Evolutionary conservation across 2,797 vertebrate species (phyloP), one percentile per base, ranked within the genome.

Genomic region (Argyrosomus regius): DNA sequence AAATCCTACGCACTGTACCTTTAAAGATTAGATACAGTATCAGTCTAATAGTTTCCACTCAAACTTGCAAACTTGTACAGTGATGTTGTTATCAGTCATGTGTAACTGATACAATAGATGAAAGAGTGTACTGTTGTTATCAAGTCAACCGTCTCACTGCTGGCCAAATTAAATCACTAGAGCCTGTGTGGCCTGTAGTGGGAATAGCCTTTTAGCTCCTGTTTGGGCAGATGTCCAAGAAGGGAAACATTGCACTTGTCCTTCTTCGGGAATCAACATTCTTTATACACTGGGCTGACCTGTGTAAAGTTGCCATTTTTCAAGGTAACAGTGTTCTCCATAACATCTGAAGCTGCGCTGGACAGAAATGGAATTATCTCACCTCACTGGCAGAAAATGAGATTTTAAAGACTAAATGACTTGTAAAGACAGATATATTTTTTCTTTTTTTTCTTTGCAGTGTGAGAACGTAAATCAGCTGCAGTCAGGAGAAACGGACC

Each of bases 401-500:
- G 9, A 6, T 65, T 59, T 61, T 35, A 71, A 72, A 72, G 69
- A 59, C 48, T 20, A 61, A 75, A 81, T 60, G 43, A 75, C 35
- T 59, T 69, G 59, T 78, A 41, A 75, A 82, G 26, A 75, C 56
- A 43, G 57, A 75, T 52, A 70, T 59, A 35, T 35, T 35, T 81
- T 75, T 63, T 75, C 75, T 59, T 78, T 80, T 74, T 75, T 63
- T 75, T 77, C 62, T 78, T 80, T 74, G 54, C 48, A 60, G 39
- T 17, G 58, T 62, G 48, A 79, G 77, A 62, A 46, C 62, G 71
- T 83, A 89, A 78, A 91, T 91, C 76, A 79, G 77, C 72, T 81
- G 66, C 85, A 52, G 76, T 79, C 76, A 81, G 76, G 72, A 85
- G 78, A 84, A 90, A 62, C 18, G n/a, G 49, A 79, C 56, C 66